Conservation (phyloP, 2,888 invertebrate genomes). For the Nemurella pictetii region DNA sequence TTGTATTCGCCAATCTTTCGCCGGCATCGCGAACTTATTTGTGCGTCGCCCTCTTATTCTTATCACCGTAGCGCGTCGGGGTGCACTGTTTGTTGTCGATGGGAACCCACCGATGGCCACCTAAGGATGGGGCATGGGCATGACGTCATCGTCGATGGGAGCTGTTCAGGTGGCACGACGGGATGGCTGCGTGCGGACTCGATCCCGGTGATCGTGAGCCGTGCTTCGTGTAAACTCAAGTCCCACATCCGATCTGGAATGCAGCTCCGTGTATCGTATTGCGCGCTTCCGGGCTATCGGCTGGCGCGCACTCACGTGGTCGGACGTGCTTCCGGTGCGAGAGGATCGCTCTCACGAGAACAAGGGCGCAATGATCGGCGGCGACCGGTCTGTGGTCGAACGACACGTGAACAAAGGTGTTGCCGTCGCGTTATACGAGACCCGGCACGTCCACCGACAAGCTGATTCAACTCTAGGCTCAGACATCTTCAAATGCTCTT, state of each 20-base stretch:
- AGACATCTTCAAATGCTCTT: no score
- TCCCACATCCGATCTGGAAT: conserved; percentile 9
- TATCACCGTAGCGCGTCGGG: no score
- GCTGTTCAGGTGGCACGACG: conserved; percentile 18
- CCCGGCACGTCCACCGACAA: no score
- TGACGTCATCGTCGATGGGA: conserved; percentile 2
- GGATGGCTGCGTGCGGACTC: background rate
- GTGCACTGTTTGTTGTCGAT: background rate
- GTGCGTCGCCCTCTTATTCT: background rate
- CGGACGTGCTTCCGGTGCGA: conserved; percentile 25
- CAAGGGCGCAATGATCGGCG: no score
- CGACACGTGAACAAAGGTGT: no score
- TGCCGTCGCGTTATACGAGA: no score
- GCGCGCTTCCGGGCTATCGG: conserved; percentile 4
- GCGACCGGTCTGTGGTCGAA: no score
- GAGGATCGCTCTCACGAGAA: background rate
- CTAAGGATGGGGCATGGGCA: background rate
- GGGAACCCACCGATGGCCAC: background rate
- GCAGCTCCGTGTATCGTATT: background rate
- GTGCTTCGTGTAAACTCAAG: background rate
- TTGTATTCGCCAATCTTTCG: conserved; percentile 11
- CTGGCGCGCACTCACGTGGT: conserved; percentile 5
- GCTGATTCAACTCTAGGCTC: no score
- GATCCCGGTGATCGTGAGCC: conserved; percentile 4
- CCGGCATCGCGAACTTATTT: background rate